Base-by-base conservation (phyloP, 2,113 vertebrate species). In the Neotragus pygmaeus region DNA sequence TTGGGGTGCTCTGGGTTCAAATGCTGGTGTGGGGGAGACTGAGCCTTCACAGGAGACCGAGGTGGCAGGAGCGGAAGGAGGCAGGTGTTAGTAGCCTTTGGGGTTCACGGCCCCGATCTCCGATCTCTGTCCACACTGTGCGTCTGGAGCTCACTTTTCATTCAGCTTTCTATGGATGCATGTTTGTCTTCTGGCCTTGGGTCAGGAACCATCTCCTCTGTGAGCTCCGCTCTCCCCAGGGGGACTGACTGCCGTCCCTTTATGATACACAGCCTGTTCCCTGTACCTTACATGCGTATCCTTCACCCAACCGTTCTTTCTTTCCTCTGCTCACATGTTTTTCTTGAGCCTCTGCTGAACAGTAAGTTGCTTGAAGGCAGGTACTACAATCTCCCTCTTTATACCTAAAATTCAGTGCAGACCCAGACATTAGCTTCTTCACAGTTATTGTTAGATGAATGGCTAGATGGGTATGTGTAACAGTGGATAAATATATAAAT, bases 101-200 rank as follows among this genome's bases (percentile, higher is more conserved):
- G 43, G 1, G 2, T 4, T 70, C 15, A 19, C 2, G 55, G 27
- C 7, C 25, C 5, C 1, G 2, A 2, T 7, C 28, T 49, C 55
- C 0, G 0, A 39, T 70, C 66, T 70, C 19, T 70, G 0, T 39
- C 13, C 4, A 45, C 0, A 2, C 1, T 0, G 1, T 5, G 10
- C 1, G 1, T 16, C 49, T 17, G 39, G 6, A 2, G 21, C 5
- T 7, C 5, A 1, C 6, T 43, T 55, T 62, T 23, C 4, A 0
- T 39, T 1, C 25, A 4, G 3, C 36, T 78, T 64, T 33, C 39
- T 30, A 6, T 14, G 7, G 36, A 21, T 15, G 5, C 19, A 3
- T 27, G 0, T 27, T 12, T 36, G 13, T 80, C 7, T 25, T 49
- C 7, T 28, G 30, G 2, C 27, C 16, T 91, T n/a, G 39, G 9